Evolutionary conservation across 2,797 vertebrate species (phyloP).

Genomic region (Melanotaenia trifasciata): DNA sequence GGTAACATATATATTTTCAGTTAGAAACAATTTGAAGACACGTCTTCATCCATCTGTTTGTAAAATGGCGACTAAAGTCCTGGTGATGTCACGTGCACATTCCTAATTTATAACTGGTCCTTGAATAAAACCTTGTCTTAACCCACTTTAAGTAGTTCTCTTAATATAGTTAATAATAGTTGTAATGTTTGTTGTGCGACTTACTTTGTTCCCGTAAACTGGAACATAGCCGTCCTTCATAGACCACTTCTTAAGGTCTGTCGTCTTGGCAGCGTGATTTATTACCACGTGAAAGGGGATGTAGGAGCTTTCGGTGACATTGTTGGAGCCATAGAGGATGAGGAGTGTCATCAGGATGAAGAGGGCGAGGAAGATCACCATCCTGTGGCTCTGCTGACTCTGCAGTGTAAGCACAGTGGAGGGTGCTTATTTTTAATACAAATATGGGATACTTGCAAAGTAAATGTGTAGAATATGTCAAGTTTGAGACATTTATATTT

Average conservation of each 20-base stretch:
- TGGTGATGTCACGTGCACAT: too few relatives aligned
- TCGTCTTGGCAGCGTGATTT: constrained; percentile 63
- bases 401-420: constrained; percentile 34
- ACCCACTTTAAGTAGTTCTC: too few relatives aligned
- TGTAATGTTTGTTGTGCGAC: not conserved
- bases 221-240: constrained; percentile 87
- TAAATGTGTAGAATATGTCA: not conserved
- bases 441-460: not conserved
- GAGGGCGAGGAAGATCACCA: constrained; percentile 88
- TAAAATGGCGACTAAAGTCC: too few relatives aligned
- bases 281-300: constrained; percentile 69
- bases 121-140: too few relatives aligned
- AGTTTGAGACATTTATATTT: not conserved
- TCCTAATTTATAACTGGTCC: too few relatives aligned
- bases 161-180: not conserved
- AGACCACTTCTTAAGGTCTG: constrained; percentile 91
- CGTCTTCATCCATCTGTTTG: too few relatives aligned
- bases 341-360: constrained; percentile 92
- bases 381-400: constrained; percentile 85
- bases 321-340: constrained; percentile 94
- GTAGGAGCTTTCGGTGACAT: constrained; percentile 79
- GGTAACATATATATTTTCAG: too few relatives aligned
- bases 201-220: constrained; percentile 90
- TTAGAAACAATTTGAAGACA: too few relatives aligned
- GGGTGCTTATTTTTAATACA: not conserved